A percentile compares a stretch with the other conserved stretches of the same genome.
phyloP scores from a whole-genome alignment of 2,888 invertebrate genomes.

The Lepidochrysops patricia region DNA sequence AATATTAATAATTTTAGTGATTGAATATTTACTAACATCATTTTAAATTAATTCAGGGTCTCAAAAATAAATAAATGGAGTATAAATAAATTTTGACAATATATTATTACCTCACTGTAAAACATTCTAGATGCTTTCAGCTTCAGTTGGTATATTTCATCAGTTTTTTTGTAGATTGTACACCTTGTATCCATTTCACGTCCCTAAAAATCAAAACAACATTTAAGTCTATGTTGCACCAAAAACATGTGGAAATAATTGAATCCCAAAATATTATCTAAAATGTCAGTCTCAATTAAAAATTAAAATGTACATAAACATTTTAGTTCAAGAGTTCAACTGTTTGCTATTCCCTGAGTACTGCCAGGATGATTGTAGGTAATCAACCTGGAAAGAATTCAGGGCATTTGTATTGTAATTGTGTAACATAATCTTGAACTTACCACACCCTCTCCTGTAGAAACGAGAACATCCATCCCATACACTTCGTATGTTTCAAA shows the following conservation, averaged over 20 bases:
- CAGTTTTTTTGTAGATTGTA: constrained; percentile 98
- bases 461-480: constrained; percentile 97
- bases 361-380: constrained; percentile 24
- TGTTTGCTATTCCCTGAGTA: constrained; percentile 30
- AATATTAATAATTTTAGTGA: constrained; percentile 26
- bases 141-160: constrained; percentile 96
- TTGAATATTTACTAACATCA: constrained; percentile 17
- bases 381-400: constrained; percentile 32
- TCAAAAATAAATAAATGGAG: not conserved
- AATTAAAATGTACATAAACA: constrained; percentile 36
- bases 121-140: constrained; percentile 96
- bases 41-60: constrained; percentile 16
- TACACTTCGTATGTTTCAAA: constrained; percentile 98
- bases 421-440: constrained; percentile 31
- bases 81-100: not conserved
- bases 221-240: not conserved
- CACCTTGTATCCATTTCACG: constrained; percentile 95
- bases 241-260: not conserved
- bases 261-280: constrained; percentile 2
- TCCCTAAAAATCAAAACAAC: constrained; percentile 71
- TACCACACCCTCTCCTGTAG: constrained; percentile 95
- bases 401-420: constrained; percentile 32
- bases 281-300: constrained; percentile 37
- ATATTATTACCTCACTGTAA: constrained; percentile 80
- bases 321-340: constrained; percentile 38